Percentiles rank a stretch among this genome's conserved stretches.
These are phyloP conservation scores for Ruditapes philippinarum DNA, from an alignment of 1,140 invertebrate genomes.

Conservation along the genomic window DNA sequence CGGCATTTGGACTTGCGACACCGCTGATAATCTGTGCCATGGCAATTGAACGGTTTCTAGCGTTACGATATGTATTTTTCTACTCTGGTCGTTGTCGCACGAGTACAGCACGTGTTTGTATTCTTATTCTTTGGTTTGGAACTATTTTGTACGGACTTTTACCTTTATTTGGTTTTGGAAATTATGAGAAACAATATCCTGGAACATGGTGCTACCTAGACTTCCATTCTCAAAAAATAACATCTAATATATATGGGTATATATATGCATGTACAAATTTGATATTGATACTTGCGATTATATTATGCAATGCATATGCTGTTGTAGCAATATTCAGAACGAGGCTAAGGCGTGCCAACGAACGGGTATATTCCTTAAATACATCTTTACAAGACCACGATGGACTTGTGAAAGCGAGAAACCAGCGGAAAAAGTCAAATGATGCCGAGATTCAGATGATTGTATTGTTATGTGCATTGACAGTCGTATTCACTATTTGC, in stretches of 20 bases:
- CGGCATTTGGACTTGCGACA: conserved; percentile 85
- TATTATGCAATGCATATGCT: conserved; percentile 83
- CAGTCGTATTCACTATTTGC: conserved; percentile 79
- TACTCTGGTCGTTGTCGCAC: conserved; percentile 85
- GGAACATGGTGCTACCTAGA: conserved; percentile 87
- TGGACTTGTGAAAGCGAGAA: neutral
- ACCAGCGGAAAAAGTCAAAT: conserved; percentile 75
- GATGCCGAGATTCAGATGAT: conserved; percentile 87
- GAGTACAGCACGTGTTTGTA: conserved; percentile 75
- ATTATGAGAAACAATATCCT: conserved; percentile 85
- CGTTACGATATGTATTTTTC: conserved; percentile 85
- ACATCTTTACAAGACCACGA: conserved; percentile 63
- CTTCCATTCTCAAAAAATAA: conserved; percentile 81
- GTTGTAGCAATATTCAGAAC: conserved; percentile 81
- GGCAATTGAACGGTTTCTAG: conserved; percentile 86
- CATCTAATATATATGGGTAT: conserved; percentile 79
- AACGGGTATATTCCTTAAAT: conserved; percentile 48
- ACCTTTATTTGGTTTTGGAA: conserved; percentile 85
- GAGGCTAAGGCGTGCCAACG: conserved; percentile 69
- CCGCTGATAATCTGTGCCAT: conserved; percentile 86
- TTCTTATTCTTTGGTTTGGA: conserved; percentile 83
- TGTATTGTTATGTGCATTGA: conserved; percentile 85
- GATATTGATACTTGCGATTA: conserved; percentile 80
- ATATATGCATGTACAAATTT: conserved; percentile 82
- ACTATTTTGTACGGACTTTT: conserved; percentile 82